phyloP scores from a whole-genome alignment of 2,797 vertebrate genomes.

The Chelon auratus region DNA sequence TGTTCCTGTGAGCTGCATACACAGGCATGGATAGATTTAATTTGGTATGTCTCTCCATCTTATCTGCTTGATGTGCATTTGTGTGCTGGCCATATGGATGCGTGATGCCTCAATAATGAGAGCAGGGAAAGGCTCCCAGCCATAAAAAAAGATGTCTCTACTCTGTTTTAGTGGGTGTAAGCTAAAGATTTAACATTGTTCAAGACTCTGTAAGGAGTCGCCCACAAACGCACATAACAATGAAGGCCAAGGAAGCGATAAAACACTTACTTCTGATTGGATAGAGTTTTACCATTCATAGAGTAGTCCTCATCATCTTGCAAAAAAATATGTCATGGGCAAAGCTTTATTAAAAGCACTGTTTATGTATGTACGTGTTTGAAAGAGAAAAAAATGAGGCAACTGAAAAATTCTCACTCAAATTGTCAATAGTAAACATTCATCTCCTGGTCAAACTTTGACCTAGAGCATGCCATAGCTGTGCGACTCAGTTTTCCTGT shows the following conservation, averaged over 20 bases:
- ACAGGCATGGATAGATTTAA: background rate
- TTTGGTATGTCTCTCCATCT: background rate
- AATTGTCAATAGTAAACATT: too few species aligned
- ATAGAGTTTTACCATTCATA: background rate
- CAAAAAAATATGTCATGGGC: too few species aligned
- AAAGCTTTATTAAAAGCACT: too few species aligned
- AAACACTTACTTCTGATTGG: background rate
- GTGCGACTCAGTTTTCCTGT: too few species aligned
- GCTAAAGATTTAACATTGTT: background rate
- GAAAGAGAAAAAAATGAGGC: too few species aligned
- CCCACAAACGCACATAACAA: background rate
- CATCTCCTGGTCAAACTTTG: too few species aligned
- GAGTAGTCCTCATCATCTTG: too few species aligned
- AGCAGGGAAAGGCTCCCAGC: constrained; percentile 24
- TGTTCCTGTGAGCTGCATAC: constrained; percentile 12
- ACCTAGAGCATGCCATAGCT: too few species aligned
- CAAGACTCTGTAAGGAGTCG: background rate
- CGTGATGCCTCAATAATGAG: constrained; percentile 26
- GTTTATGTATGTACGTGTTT: too few species aligned
- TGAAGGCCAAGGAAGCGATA: background rate
- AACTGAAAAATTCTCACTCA: too few species aligned
- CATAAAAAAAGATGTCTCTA: background rate
- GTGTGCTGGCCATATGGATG: constrained; percentile 12
- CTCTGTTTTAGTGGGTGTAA: background rate
- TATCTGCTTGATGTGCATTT: constrained; percentile 6